A percentile compares a stretch with the other conserved stretches of the same genome.
These are phyloP conservation scores for Rhagonycha lutea DNA, from an alignment of 2,888 invertebrate genomes.

Conservation along the genomic window DNA sequence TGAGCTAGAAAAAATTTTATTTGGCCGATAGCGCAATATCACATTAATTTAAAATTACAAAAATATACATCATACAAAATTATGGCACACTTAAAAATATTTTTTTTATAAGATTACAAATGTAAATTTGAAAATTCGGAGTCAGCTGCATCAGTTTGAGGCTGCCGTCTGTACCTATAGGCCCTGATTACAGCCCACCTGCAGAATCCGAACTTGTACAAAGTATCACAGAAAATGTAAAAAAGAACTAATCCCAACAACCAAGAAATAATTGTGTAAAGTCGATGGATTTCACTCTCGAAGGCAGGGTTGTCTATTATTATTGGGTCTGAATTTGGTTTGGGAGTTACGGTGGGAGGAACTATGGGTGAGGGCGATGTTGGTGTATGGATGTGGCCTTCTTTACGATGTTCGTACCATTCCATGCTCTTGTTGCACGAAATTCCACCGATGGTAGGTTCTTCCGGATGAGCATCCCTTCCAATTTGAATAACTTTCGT, in stretches of 20 bases:
- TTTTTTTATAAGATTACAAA: background rate
- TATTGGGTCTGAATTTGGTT: background rate
- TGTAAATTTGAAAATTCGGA: background rate
- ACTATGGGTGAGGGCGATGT: background rate
- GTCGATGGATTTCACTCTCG: background rate
- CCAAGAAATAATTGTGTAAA: background rate
- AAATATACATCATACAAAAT: background rate
- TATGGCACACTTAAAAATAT: no score
- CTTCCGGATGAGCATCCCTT: background rate
- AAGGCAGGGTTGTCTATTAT: background rate
- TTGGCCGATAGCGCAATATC: background rate
- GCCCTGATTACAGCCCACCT: background rate
- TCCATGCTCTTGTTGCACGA: slow-evolving; percentile 21
- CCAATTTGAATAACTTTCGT: slow-evolving; percentile 21
- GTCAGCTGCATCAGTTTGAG: background rate
- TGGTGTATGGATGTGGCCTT: background rate
- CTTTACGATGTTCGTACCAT: background rate
- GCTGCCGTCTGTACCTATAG: background rate
- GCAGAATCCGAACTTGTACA: background rate
- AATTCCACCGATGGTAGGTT: slow-evolving; percentile 19
- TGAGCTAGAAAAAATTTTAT: background rate
- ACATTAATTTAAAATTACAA: background rate
- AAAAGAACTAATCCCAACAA: background rate
- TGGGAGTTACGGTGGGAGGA: background rate
- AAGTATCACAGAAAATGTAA: background rate